These are phyloP conservation scores for Argya squamiceps DNA, from an alignment of 2,797 vertebrate species.

Conservation along the genomic window DNA sequence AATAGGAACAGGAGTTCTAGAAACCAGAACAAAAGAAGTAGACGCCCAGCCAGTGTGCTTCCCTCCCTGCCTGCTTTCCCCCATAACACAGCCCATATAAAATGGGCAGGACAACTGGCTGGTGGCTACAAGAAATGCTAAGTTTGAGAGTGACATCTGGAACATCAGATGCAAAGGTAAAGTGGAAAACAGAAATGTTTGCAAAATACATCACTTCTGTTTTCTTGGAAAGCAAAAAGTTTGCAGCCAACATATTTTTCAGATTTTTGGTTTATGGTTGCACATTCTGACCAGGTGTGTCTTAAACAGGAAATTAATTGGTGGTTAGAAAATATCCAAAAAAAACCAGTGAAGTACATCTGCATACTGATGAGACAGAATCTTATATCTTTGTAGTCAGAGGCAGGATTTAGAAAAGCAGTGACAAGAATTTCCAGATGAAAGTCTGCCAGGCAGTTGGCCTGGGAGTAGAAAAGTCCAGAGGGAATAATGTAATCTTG, in stretches of 20 bases:
- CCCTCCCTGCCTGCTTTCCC: not conserved
- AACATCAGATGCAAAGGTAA: not conserved
- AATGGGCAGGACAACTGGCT: not conserved
- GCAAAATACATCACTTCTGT: not conserved
- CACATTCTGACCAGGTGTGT: conserved; percentile 11
- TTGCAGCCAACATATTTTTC: not conserved
- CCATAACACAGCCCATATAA: rapidly evolving
- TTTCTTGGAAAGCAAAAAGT: not conserved
- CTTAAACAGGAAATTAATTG: conserved; percentile 58
- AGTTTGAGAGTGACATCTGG: not conserved
- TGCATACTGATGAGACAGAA: conserved; percentile 29
- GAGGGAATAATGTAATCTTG: not conserved
- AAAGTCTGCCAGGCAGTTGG: conserved; percentile 15
- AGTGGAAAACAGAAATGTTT: not conserved
- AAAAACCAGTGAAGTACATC: conserved; percentile 10
- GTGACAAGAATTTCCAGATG: conserved; percentile 31
- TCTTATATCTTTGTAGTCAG: conserved; percentile 14
- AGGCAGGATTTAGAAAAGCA: conserved; percentile 49
- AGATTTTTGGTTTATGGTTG: not conserved
- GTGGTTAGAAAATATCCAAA: conserved; percentile 41
- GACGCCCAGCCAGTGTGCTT: not conserved
- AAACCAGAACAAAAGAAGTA: not conserved
- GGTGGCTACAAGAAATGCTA: not conserved
- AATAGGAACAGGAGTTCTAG: not conserved
- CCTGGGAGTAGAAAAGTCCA: not conserved